These are phyloP conservation scores for Drosophila yakuba DNA, from an alignment of 1,140 invertebrate genomes.

Conservation along the genomic window DNA sequence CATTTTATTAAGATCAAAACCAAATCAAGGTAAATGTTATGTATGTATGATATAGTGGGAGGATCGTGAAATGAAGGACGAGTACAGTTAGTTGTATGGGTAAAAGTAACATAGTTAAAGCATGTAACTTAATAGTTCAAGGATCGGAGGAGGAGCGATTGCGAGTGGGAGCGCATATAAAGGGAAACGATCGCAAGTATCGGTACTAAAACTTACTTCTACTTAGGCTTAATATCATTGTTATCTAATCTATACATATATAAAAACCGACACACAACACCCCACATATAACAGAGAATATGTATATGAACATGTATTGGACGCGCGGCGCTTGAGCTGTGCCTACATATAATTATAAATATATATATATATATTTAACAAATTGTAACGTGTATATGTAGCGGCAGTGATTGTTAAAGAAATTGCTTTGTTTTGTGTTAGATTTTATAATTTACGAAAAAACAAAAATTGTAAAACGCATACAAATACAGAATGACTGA, in stretches of 20 bases:
- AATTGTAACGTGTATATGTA: constrained; percentile 81
- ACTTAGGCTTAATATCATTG: constrained; percentile 81
- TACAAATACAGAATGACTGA: constrained; percentile 84
- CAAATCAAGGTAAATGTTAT: constrained; percentile 59
- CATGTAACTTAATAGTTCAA: constrained; percentile 75
- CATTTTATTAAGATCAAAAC: constrained; percentile 43
- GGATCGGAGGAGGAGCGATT: constrained; percentile 37
- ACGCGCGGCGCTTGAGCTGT: constrained; percentile 41
- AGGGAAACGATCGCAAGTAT: constrained; percentile 56
- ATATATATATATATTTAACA: constrained; percentile 64
- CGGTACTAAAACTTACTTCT: constrained; percentile 74
- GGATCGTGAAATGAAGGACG: constrained; percentile 42
- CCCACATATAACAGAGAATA: constrained; percentile 57
- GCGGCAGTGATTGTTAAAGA: constrained; percentile 82
- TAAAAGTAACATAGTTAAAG: constrained; percentile 77
- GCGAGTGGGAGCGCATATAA: constrained; percentile 40
- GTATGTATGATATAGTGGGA: constrained; percentile 69
- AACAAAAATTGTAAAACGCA: constrained; percentile 72
- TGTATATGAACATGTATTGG: constrained; percentile 73
- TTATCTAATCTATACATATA: constrained; percentile 80
- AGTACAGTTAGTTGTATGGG: constrained; percentile 75
- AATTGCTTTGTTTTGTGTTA: constrained; percentile 82
- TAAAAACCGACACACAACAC: constrained; percentile 51
- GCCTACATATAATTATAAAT: constrained; percentile 52
- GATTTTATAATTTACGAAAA: constrained; percentile 80